Conservation (phyloP, 2,113 vertebrate genomes). For the Podilymbus podiceps region DNA sequence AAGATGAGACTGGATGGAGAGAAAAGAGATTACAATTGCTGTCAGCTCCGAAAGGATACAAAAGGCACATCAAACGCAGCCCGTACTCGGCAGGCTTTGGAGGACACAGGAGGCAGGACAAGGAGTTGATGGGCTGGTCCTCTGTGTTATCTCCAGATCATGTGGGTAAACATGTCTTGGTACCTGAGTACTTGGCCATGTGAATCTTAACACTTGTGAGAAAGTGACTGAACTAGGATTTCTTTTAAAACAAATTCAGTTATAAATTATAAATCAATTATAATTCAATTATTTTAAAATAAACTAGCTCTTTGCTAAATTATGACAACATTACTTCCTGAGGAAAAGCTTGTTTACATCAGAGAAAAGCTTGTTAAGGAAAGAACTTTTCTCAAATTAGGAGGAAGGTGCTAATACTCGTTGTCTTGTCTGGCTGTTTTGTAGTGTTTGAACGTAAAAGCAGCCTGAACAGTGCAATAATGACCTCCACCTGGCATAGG, state of each 20-base stretch:
- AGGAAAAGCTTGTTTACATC: neutral
- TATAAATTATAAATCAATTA: neutral
- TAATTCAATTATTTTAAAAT: neutral
- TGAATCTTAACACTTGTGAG: neutral
- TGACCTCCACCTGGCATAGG: neutral
- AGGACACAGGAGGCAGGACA: neutral
- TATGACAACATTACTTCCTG: neutral
- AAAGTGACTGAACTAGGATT: neutral
- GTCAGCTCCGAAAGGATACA: neutral
- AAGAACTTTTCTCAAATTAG: neutral
- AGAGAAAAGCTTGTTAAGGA: neutral
- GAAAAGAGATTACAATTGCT: neutral
- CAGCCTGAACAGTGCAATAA: neutral
- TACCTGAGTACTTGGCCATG: neutral
- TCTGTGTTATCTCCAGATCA: neutral
- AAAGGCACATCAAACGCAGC: neutral
- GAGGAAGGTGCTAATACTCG: neutral
- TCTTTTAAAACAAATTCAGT: neutral
- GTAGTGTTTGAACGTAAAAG: neutral
- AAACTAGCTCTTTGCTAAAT: neutral
- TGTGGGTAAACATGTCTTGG: fast-evolving
- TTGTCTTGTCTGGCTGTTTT: neutral
- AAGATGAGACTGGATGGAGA: neutral
- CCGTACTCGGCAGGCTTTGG: neutral
- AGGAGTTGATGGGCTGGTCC: neutral